Conservation (phyloP, 2,113 vertebrate species). For the Odocoileus virginianus region DNA sequence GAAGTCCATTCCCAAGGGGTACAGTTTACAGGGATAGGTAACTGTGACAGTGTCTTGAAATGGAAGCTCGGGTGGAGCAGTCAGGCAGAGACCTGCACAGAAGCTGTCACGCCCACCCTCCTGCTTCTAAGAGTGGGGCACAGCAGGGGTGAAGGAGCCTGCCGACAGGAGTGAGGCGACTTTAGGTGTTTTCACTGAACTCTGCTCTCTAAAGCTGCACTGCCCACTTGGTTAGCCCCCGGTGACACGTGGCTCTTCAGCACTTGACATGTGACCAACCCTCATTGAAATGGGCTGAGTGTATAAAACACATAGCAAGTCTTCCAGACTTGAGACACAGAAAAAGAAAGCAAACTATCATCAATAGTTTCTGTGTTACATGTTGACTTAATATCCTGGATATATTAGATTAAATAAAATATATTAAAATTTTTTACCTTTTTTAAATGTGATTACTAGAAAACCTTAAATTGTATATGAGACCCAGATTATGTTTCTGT, state of each 20-base stretch:
- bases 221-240: accelerated
- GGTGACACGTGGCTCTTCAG: neutral
- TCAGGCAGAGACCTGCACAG: neutral
- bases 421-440: neutral
- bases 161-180: neutral
- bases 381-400: neutral
- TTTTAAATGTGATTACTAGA: neutral
- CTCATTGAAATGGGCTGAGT: no score
- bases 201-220: neutral
- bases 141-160: no score
- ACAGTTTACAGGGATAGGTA: neutral
- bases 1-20: neutral
- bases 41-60: neutral
- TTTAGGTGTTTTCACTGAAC: neutral
- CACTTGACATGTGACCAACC: neutral
- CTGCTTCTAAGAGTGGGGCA: neutral
- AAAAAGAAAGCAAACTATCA: neutral
- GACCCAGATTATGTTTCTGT: neutral
- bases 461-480: neutral
- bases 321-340: neutral
- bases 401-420: neutral
- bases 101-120: accelerated
- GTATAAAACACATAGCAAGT: neutral
- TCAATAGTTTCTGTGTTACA: neutral
- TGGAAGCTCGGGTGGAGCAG: no score